These are phyloP conservation scores for Simalia tracyae DNA, from an alignment of 2,797 vertebrate genomes.

Conservation along the genomic window DNA sequence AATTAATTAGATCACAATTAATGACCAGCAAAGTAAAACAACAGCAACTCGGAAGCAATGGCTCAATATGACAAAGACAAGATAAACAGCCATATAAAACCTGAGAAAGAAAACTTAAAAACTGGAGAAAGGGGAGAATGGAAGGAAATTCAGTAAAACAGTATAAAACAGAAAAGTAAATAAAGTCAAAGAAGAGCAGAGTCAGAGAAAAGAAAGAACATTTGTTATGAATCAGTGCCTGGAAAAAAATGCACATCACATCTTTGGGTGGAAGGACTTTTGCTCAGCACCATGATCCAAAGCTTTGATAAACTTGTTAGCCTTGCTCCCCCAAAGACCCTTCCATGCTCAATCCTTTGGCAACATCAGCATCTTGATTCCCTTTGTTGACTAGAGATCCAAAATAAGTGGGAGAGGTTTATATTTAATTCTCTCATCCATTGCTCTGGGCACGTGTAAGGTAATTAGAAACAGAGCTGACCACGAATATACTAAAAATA, in stretches of 20 bases:
- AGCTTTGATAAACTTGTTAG: not conserved
- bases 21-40: not conserved
- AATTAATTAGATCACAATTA: not conserved
- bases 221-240: not conserved
- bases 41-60: not conserved
- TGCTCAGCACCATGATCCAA: not conserved
- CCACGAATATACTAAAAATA: constrained; percentile 25
- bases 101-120: not conserved
- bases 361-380: not conserved
- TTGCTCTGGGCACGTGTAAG: constrained; percentile 3
- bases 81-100: not conserved
- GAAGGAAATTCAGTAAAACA: not conserved
- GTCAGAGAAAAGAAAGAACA: not conserved
- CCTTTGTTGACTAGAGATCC: not conserved
- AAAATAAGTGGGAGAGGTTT: constrained; percentile 6
- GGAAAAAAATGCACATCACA: not conserved
- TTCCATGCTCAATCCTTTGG: not conserved
- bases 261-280: not conserved
- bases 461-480: constrained; percentile 6
- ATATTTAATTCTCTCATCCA: constrained; percentile 7
- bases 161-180: not conserved
- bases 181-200: not conserved
- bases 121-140: not conserved
- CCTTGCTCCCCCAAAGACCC: not conserved
- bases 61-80: not conserved